Evolutionary conservation across 92 coral and sea anemone genomes (phyloP).

Genomic region (Muricea muricata): DNA sequence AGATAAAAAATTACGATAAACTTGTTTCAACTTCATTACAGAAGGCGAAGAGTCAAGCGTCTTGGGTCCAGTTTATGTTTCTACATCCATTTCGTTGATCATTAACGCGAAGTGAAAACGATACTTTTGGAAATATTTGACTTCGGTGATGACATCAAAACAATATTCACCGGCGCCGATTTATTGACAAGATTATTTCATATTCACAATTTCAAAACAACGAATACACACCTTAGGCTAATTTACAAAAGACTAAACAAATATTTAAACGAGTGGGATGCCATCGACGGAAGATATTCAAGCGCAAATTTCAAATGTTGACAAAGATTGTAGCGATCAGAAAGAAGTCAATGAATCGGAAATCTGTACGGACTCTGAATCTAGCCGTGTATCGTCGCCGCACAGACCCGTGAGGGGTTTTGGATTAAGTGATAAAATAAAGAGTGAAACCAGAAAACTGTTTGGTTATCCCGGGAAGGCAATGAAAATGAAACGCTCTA

Average conservation of each 20-base stretch:
- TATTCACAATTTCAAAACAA: not conserved
- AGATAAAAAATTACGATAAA: not conserved
- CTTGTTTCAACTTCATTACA: not conserved
- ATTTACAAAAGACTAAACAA: constrained; percentile 4
- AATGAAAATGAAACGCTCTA: constrained; percentile 16
- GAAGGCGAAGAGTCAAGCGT: too few species aligned
- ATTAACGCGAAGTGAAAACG: not conserved
- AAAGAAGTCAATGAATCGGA: constrained; percentile 4
- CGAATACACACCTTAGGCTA: not conserved
- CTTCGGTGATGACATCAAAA: not conserved
- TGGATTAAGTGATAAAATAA: constrained; percentile 7
- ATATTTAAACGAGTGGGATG: not conserved
- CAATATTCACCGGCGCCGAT: not conserved
- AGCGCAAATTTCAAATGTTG: constrained; percentile 10
- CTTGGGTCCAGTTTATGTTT: too few species aligned
- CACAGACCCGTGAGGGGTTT: not conserved
- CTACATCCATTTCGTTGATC: not conserved
- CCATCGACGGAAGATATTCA: constrained; percentile 11
- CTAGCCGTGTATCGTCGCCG: not conserved
- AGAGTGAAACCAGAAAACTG: constrained; percentile 21
- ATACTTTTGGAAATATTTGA: not conserved
- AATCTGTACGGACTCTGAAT: not conserved
- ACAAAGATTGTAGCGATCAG: not conserved
- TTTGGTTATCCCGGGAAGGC: constrained; percentile 38
- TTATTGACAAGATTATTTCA: not conserved